These are phyloP conservation scores for Nothura maculosa DNA, from an alignment of 2,797 vertebrate genomes.

Conservation along the genomic window DNA sequence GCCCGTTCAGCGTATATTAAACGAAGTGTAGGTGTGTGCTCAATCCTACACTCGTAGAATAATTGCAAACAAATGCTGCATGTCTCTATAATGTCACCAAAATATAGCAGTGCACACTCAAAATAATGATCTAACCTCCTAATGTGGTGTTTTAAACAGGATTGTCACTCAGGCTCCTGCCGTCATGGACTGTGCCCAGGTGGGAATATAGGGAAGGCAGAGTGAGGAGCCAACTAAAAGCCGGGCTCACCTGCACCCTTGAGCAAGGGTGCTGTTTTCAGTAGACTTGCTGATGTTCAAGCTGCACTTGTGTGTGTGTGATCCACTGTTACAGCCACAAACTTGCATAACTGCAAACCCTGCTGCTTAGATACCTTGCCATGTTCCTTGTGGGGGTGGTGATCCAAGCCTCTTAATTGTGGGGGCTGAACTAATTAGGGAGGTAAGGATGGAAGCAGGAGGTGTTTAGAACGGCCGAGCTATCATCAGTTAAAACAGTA, in stretches of 20 bases:
- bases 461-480: not conserved
- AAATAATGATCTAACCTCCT: not conserved
- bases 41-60: not conserved
- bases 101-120: not conserved
- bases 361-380: not conserved
- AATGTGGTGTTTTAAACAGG: not conserved
- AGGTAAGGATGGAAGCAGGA: not conserved
- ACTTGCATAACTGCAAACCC: not conserved
- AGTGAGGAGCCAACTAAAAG: not conserved
- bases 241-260: not conserved
- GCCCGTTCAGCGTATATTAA: not conserved
- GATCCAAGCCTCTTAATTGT: not conserved
- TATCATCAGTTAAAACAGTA: not conserved
- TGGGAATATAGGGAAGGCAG: not conserved
- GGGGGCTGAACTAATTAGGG: not conserved
- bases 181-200: not conserved
- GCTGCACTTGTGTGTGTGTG: not conserved
- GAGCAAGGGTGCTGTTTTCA: not conserved
- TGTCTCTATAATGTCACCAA: slow-evolving; percentile 2
- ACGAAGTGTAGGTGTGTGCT: slow-evolving; percentile 25
- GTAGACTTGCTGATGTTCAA: not conserved
- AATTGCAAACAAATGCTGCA: not conserved
- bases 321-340: not conserved
- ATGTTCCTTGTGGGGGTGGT: not conserved
- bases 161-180: not conserved